Conservation (phyloP, 2,888 invertebrate genomes). For the Creontiades dilutus region DNA sequence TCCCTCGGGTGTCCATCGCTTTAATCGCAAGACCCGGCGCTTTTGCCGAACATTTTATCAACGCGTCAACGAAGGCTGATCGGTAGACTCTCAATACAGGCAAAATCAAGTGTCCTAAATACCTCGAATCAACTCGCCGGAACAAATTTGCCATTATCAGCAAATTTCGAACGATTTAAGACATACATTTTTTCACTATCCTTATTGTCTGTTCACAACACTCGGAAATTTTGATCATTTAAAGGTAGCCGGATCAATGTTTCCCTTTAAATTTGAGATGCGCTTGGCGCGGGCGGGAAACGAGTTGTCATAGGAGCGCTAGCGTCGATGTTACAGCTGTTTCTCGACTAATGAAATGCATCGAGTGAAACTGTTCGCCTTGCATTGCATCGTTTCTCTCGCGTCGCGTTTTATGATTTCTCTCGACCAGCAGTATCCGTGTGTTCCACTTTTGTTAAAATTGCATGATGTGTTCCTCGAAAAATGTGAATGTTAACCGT, state of each 20-base stretch:
- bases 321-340: conserved; percentile 1
- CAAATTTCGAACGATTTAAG: background rate
- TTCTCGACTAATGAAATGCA: conserved; percentile 6
- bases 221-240: conserved; percentile 26
- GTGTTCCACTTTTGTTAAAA: conserved; percentile 24
- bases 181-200: conserved; percentile 21
- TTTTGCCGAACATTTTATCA: conserved; percentile 41
- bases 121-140: conserved; percentile 13
- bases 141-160: background rate
- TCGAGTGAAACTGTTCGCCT: conserved; percentile 20
- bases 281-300: conserved; percentile 48
- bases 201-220: background rate
- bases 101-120: background rate
- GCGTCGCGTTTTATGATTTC: conserved; percentile 27
- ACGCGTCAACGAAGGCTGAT: background rate
- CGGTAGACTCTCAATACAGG: background rate
- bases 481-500: background rate
- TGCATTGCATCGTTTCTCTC: background rate
- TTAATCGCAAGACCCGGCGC: background rate
- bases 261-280: background rate
- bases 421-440: conserved; percentile 31
- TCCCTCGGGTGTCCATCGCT: conserved; percentile 42
- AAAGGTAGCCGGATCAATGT: background rate
- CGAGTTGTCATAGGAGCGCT: conserved; percentile 9
- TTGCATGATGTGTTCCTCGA: background rate